Evolutionary conservation across 2,888 invertebrate species (phyloP).

Genomic region (Cyaniris semiargus): DNA sequence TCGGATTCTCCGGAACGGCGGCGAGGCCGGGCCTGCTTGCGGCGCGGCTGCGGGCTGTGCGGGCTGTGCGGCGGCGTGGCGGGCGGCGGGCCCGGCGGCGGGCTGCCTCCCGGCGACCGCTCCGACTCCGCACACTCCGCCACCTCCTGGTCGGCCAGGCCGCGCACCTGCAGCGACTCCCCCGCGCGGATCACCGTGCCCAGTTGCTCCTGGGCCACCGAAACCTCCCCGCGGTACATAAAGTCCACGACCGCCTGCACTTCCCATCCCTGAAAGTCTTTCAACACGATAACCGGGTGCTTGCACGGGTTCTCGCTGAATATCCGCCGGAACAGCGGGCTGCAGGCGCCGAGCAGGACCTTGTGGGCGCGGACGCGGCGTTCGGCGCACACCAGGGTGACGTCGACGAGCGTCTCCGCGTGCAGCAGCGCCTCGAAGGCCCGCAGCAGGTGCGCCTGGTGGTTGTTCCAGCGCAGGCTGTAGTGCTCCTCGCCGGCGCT

Average conservation of each 20-base stretch:
- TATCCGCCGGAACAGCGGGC: constrained; percentile 93
- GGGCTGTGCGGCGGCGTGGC: constrained; percentile 80
- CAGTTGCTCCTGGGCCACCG: constrained; percentile 91
- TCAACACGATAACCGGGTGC: constrained; percentile 94
- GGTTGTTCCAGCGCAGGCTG: constrained; percentile 96
- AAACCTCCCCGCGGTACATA: constrained; percentile 96
- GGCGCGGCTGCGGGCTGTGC: constrained; percentile 89
- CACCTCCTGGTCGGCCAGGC: constrained; percentile 84
- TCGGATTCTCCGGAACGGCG: constrained; percentile 89
- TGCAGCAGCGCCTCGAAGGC: constrained; percentile 94
- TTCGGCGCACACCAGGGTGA: constrained; percentile 93
- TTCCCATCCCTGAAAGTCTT: constrained; percentile 94
- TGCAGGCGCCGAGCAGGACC: constrained; percentile 93
- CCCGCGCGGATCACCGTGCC: constrained; percentile 92
- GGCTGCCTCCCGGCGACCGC: constrained; percentile 70
- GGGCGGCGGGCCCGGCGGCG: constrained; percentile 66
- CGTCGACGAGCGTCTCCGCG: constrained; percentile 92
- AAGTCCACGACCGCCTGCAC: constrained; percentile 94
- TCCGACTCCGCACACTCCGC: constrained; percentile 67
- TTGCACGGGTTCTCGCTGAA: constrained; percentile 96
- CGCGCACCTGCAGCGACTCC: constrained; percentile 91
- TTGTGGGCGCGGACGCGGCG: constrained; percentile 93
- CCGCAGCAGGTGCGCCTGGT: constrained; percentile 92
- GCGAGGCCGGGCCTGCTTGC: constrained; percentile 92
- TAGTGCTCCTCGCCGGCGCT: constrained; percentile 86